Conservation (phyloP, 2,888 invertebrate species). For the Hoplodrina blanda region DNA sequence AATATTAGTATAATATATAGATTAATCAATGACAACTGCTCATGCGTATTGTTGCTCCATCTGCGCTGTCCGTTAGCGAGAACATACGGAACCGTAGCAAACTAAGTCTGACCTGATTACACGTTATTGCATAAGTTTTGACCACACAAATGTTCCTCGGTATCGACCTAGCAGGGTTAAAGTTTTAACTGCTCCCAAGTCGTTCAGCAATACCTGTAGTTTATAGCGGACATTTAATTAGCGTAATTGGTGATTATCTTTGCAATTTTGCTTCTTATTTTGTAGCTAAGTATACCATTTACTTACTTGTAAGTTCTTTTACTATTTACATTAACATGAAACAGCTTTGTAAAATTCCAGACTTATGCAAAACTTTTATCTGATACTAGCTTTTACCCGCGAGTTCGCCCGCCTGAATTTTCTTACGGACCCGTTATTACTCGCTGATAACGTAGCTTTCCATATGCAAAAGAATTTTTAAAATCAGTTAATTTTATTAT, state of each 20-base stretch:
- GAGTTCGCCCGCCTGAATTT: no score
- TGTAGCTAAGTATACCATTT: neutral
- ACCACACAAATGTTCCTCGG: constrained; percentile 52
- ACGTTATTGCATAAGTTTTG: constrained; percentile 54
- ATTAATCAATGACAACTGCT: no score
- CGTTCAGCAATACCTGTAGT: constrained; percentile 24
- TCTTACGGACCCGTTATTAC: no score
- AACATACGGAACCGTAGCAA: constrained; percentile 14
- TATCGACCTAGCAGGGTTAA: constrained; percentile 31
- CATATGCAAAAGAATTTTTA: no score
- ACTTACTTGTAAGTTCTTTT: no score
- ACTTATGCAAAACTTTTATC: no score
- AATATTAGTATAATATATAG: no score
- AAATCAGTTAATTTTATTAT: no score
- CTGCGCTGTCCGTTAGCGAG: neutral
- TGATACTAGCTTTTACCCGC: no score
- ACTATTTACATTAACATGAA: no score
- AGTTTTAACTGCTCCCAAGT: constrained; percentile 46
- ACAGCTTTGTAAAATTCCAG: no score
- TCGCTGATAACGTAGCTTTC: no score
- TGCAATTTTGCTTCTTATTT: neutral
- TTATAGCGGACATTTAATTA: neutral
- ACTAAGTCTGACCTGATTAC: constrained; percentile 56
- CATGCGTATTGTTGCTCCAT: neutral
- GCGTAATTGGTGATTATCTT: constrained; percentile 3